A percentile compares a stretch with the other conserved stretches of the same genome.
These are phyloP conservation scores for Stegostoma tigrinum DNA, from an alignment of 2,113 vertebrate genomes.

Conservation along the genomic window DNA sequence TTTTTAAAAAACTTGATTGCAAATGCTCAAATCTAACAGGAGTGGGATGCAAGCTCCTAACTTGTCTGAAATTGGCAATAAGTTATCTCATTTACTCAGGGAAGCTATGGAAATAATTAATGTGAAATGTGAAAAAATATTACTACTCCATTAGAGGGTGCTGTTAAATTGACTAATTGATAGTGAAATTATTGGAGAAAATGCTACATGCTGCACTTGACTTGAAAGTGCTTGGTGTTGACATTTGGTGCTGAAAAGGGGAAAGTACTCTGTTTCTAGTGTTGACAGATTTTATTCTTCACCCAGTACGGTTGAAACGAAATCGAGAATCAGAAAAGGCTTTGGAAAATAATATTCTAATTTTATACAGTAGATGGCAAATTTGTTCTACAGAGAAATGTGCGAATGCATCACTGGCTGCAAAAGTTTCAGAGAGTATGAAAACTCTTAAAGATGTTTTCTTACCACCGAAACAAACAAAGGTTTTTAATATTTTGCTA, in stretches of 20 bases:
- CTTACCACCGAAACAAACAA: not conserved
- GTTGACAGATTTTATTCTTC: not conserved
- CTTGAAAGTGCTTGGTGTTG: not conserved
- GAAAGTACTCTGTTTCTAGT: not conserved
- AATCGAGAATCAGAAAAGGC: not conserved
- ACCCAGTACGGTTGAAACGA: not conserved
- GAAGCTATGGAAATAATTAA: not conserved
- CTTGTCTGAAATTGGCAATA: not conserved
- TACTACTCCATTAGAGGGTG: not conserved
- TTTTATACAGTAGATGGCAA: not conserved
- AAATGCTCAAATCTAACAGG: not conserved
- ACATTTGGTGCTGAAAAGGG: not conserved
- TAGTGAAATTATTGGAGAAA: not conserved
- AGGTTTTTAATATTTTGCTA: not conserved
- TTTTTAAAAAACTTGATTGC: not conserved
- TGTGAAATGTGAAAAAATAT: not conserved
- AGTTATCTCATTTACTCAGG: not conserved
- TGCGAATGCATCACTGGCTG: not conserved
- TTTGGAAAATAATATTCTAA: not conserved
- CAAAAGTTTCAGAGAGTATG: not conserved
- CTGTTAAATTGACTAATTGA: not conserved
- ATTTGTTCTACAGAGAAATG: not conserved
- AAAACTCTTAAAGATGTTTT: not conserved
- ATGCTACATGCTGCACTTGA: not conserved
- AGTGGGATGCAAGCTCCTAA: not conserved